These are phyloP conservation scores for Bombus breviceps DNA, from an alignment of 1,140 invertebrate species.

Conservation along the genomic window DNA sequence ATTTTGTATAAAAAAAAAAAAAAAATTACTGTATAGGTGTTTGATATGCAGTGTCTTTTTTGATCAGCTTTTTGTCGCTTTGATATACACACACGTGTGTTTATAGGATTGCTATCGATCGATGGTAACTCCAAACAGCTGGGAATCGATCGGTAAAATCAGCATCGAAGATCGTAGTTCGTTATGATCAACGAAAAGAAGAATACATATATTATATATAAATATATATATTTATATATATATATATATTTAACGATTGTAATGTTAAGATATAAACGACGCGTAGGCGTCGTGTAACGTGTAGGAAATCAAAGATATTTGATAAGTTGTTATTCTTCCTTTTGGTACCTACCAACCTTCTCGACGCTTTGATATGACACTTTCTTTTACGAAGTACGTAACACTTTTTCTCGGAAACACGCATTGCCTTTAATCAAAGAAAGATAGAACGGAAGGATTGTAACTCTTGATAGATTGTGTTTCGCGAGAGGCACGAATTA, in stretches of 20 bases:
- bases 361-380: slow-evolving; percentile 56
- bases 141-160: not conserved
- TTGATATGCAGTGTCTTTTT: slow-evolving; percentile 34
- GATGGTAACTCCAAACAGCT: not conserved
- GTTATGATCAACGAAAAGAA: not conserved
- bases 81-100: not conserved
- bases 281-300: slow-evolving; percentile 9
- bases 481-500: not conserved
- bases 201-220: not conserved
- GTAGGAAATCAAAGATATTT: slow-evolving; percentile 53
- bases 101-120: not conserved
- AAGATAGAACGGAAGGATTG: not conserved
- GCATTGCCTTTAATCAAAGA: slow-evolving; percentile 56
- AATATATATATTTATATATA: not conserved
- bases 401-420: slow-evolving; percentile 34
- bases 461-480: slow-evolving; percentile 30
- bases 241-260: not conserved
- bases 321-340: slow-evolving; percentile 53
- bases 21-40: slow-evolving; percentile 14
- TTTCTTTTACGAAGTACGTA: slow-evolving; percentile 41
- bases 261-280: not conserved
- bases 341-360: slow-evolving; percentile 58
- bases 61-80: slow-evolving; percentile 39
- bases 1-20: slow-evolving; percentile 31
- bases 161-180: not conserved